Percentiles rank a stretch among this genome's conserved stretches.
Evolutionary conservation across 2,113 vertebrate genomes (phyloP).

Genomic region (Prunella fulvescens): DNA sequence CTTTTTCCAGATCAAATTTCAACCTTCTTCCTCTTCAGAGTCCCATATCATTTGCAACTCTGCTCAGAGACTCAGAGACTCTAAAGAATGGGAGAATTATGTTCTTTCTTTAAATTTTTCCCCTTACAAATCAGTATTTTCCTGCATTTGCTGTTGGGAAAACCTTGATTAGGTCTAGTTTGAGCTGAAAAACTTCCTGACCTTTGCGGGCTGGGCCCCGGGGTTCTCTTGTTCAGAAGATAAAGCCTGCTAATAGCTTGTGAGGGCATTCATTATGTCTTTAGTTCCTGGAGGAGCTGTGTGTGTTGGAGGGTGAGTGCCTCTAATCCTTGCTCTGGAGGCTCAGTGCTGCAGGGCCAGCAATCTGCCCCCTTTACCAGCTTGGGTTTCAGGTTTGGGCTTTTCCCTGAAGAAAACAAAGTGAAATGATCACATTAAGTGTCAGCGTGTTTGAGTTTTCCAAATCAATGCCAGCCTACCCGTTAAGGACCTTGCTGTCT

Average conservation of each 20-base stretch:
- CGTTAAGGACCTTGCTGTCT: not conserved
- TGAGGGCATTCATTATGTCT: slow-evolving; percentile 51
- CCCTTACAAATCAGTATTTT: slow-evolving; percentile 33
- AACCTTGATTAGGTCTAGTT: slow-evolving; percentile 30
- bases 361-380: slow-evolving; percentile 21
- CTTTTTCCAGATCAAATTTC: not conserved
- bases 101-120: not conserved
- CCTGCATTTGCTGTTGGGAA: not conserved
- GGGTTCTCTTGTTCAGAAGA: slow-evolving; percentile 22
- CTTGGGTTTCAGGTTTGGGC: not conserved
- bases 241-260: slow-evolving; percentile 56
- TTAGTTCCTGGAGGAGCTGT: slow-evolving; percentile 36
- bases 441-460: not conserved
- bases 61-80: not conserved
- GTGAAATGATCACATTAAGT: not conserved
- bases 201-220: slow-evolving; percentile 25
- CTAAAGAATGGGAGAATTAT: not conserved
- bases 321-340: slow-evolving; percentile 46
- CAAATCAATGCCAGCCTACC: not conserved
- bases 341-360: slow-evolving; percentile 38
- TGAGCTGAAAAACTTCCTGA: slow-evolving; percentile 23
- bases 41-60: not conserved
- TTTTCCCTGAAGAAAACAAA: slow-evolving; percentile 37
- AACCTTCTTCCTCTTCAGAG: not conserved
- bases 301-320: slow-evolving; percentile 19